A percentile compares a stretch with the other conserved stretches of the same genome.
Evolutionary conservation across 2,888 invertebrate species (phyloP).

Genomic region (Nemapogon koenigi): DNA sequence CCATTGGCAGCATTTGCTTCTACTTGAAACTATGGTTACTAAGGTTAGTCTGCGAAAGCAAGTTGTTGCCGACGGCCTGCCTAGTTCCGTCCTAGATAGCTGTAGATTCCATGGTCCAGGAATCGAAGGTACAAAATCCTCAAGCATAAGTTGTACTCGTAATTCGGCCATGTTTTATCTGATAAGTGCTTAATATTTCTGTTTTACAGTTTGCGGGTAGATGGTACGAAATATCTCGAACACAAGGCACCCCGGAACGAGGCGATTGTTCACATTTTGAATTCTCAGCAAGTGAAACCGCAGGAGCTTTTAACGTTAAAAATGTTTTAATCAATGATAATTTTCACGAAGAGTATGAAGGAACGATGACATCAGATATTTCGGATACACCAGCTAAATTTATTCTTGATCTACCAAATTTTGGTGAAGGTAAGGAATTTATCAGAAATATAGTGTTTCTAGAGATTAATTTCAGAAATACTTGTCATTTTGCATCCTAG

Average conservation of each 20-base stretch:
- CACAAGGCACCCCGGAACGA: constrained; percentile 20
- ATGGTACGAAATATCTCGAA: constrained; percentile 34
- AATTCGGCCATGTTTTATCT: too few relatives aligned
- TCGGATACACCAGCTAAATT: constrained; percentile 21
- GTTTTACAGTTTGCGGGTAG: constrained; percentile 30
- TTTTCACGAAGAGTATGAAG: constrained; percentile 26
- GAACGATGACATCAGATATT: constrained; percentile 18
- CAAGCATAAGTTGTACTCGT: too few relatives aligned
- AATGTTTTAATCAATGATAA: constrained; percentile 27
- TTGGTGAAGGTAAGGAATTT: constrained; percentile 25
- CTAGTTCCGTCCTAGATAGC: too few relatives aligned
- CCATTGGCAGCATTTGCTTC: too few relatives aligned
- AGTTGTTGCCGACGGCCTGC: too few relatives aligned
- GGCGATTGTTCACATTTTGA: constrained; percentile 33
- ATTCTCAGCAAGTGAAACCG: constrained; percentile 17
- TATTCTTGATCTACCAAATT: constrained; percentile 20
- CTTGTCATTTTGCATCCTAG: too few relatives aligned
- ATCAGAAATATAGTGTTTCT: too few relatives aligned
- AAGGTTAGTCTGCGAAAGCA: too few relatives aligned
- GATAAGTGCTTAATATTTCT: neutral
- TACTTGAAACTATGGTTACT: too few relatives aligned
- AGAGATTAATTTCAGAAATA: too few relatives aligned
- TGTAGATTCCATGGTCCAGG: too few relatives aligned
- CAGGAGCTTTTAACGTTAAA: constrained; percentile 11
- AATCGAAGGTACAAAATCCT: too few relatives aligned